Conservation (phyloP, 2,113 vertebrate species). For the Pelvicachromis taeniatus region DNA sequence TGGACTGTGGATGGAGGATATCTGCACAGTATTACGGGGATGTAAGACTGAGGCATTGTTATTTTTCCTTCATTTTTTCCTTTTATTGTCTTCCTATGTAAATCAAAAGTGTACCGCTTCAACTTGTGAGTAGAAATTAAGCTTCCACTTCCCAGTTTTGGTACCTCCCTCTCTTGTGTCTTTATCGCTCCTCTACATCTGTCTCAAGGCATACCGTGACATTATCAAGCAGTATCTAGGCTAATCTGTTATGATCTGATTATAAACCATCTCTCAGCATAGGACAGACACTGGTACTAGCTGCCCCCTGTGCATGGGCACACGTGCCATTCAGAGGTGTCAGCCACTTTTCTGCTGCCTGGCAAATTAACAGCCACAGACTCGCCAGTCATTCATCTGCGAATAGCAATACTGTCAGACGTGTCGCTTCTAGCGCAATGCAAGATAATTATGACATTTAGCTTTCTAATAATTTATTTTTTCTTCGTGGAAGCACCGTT, state of each 20-base stretch:
- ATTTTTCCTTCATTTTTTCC: background rate
- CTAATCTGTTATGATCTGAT: constrained; percentile 83
- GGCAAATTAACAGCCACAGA: constrained; percentile 81
- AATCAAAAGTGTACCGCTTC: background rate
- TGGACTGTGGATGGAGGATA: background rate
- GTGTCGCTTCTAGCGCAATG: constrained; percentile 8
- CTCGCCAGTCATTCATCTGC: constrained; percentile 80
- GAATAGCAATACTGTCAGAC: constrained; percentile 61
- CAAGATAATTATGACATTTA: constrained; percentile 45
- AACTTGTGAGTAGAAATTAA: background rate
- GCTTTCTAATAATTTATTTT: constrained; percentile 43
- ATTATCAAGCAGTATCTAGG: constrained; percentile 75
- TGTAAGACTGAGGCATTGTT: background rate
- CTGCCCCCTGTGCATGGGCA: constrained; percentile 56
- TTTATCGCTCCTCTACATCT: constrained; percentile 33
- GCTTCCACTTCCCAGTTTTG: background rate
- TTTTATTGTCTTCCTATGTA: background rate
- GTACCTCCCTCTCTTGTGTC: background rate
- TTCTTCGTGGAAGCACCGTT: background rate
- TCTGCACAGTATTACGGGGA: background rate
- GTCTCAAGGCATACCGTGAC: constrained; percentile 72
- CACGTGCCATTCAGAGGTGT: constrained; percentile 72
- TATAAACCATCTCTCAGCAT: constrained; percentile 43
- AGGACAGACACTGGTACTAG: constrained; percentile 74
- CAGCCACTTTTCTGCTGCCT: constrained; percentile 82